These are phyloP conservation scores for Sebastes variabilis DNA, from an alignment of 2,797 vertebrate species.

Conservation along the genomic window DNA sequence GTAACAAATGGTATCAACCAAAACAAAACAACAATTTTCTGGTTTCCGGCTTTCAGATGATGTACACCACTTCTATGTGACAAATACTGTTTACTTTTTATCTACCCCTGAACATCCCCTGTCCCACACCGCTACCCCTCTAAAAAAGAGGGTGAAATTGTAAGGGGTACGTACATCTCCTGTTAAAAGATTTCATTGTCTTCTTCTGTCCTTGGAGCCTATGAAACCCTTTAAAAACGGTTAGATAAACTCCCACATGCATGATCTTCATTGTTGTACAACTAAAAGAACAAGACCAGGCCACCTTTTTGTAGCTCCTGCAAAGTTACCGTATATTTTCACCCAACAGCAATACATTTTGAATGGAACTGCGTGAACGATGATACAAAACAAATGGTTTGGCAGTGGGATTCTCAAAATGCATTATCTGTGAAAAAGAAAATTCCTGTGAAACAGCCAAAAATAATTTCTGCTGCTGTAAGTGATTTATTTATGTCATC, in stretches of 20 bases:
- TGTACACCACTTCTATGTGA: too few species aligned
- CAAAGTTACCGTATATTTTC: background rate
- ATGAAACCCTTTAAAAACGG: background rate
- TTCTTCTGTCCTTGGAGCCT: background rate
- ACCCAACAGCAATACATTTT: background rate
- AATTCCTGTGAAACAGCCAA: constrained; percentile 9
- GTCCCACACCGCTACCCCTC: too few species aligned
- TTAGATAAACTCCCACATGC: background rate
- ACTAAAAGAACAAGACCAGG: background rate
- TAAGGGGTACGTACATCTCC: background rate
- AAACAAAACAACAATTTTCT: too few species aligned
- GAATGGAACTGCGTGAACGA: background rate
- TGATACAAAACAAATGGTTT: background rate
- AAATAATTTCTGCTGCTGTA: background rate
- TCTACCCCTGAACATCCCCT: too few species aligned
- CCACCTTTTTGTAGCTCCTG: background rate
- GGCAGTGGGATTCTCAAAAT: background rate
- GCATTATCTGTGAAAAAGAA: background rate
- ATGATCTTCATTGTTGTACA: background rate
- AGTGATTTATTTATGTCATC: constrained; percentile 7
- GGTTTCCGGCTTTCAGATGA: too few species aligned
- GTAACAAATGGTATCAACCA: too few species aligned
- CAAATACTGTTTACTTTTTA: too few species aligned
- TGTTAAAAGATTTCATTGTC: background rate
- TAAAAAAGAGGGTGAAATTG: too few species aligned